Conservation (phyloP, 2,113 vertebrate genomes). For the Sarotherodon lohbergeri region DNA sequence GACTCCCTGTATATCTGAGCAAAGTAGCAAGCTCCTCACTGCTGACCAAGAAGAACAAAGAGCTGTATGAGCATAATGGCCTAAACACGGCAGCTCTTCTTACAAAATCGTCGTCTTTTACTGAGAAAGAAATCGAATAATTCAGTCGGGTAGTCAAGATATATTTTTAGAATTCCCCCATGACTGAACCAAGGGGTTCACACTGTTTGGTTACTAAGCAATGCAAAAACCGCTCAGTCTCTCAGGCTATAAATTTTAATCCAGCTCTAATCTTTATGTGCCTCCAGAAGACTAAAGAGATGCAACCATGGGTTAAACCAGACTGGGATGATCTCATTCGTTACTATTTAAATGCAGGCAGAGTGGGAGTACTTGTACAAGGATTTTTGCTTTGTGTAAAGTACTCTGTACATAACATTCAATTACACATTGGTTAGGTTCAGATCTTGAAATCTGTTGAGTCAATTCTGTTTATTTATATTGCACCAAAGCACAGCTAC, state of each 20-base stretch:
- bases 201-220: not conserved
- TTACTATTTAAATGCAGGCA: not conserved
- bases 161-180: conserved; percentile 5
- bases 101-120: not conserved
- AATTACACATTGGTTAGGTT: not conserved
- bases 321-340: not conserved
- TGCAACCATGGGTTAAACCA: not conserved
- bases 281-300: not conserved
- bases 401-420: not conserved
- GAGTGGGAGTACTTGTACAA: not conserved
- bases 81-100: not conserved
- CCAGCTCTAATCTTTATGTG: not conserved
- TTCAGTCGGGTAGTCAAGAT: not conserved
- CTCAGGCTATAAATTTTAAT: not conserved
- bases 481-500: not conserved
- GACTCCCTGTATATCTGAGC: conserved; percentile 11
- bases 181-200: not conserved
- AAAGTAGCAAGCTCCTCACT: not conserved
- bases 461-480: not conserved
- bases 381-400: not conserved
- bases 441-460: not conserved
- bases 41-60: not conserved
- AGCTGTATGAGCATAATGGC: not conserved
- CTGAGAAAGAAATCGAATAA: not conserved
- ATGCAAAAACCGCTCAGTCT: not conserved